Evolutionary conservation across 1,140 invertebrate species (phyloP), one percentile per base, ranked within the genome.

Genomic region (Platyura marginata): DNA sequence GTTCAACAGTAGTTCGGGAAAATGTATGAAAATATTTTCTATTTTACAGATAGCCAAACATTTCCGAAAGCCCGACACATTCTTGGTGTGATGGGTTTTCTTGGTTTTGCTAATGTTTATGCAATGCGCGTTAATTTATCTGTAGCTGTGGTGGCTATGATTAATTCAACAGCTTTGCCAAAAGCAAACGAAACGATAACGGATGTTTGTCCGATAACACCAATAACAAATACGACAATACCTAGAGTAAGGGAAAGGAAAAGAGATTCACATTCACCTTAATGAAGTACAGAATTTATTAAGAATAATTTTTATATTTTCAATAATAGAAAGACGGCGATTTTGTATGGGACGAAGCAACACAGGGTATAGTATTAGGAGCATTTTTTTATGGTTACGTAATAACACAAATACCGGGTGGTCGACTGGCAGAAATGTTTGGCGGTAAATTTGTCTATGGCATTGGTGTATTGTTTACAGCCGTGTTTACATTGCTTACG

Each of bases 81-180:
- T 0, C 65, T 90, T 32, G 81, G 83, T 1, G 69, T 89, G 35
- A 68, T 92, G 59, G 79, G 79, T 48, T 75, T 92, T 66, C 59
- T 81, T 46, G 75, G 84, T 40, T 77, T 90, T 53, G 77, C 80
- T 18, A 75, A 85, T 50, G 81, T 91, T 2, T 94, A 94, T 61
- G 80, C 86, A 0, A 81, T 94, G 78, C 67, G 90, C 46, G 87
- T 93, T 0, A 93, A 94, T 62, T 64, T 95, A 20, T 92, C 87
- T 3, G 82, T 95, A 10, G 90, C 87, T 5, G 91, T 94, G 56
- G 87, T 95, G 10, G 86, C 88, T 4, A 95, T 95, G 90, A 76
- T 83, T 2, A 91, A 90, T 50, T 74, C 79, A 43, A 79, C 80
- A 18, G 70, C 68, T 2, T 69, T 76, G 35, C 61, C 73, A 15